These are phyloP conservation scores for Hemibagrus guttatus DNA, from an alignment of 2,797 vertebrate genomes.

Conservation along the genomic window DNA sequence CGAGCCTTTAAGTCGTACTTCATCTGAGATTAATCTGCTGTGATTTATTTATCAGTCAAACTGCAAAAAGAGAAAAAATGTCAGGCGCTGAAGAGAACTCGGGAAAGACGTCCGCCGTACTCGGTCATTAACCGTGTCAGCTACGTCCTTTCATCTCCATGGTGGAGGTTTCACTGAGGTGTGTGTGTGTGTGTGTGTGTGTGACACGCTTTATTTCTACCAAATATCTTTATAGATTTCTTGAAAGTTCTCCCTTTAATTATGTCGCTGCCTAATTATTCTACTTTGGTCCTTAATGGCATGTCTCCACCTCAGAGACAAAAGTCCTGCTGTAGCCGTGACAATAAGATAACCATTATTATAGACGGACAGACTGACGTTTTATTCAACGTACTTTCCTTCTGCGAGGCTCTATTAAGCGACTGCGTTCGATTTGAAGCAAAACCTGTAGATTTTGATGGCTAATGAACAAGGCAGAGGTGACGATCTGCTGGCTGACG, in stretches of 20 bases:
- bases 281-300: constrained; percentile 39
- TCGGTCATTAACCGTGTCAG: constrained; percentile 50
- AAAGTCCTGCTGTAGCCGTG: constrained; percentile 29
- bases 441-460: not conserved
- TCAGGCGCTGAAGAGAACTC: constrained; percentile 14
- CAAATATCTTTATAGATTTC: constrained; percentile 42
- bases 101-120: constrained; percentile 39
- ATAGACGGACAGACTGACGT: constrained; percentile 27
- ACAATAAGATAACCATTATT: constrained; percentile 30
- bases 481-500: not conserved
- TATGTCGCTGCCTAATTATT: constrained; percentile 49
- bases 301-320: not conserved
- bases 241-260: constrained; percentile 47
- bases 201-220: constrained; percentile 42
- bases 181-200: not conserved
- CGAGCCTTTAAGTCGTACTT: constrained; percentile 45
- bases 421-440: not conserved
- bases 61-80: constrained; percentile 39
- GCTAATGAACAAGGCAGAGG: not conserved
- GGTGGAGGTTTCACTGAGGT: constrained; percentile 42
- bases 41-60: constrained; percentile 57
- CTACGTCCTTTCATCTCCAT: constrained; percentile 57
- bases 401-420: not conserved
- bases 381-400: constrained; percentile 16
- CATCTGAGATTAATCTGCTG: constrained; percentile 37